These are phyloP conservation scores for Porites cylindrica DNA, from an alignment of 92 coral and sea anemone species.

Conservation along the genomic window DNA sequence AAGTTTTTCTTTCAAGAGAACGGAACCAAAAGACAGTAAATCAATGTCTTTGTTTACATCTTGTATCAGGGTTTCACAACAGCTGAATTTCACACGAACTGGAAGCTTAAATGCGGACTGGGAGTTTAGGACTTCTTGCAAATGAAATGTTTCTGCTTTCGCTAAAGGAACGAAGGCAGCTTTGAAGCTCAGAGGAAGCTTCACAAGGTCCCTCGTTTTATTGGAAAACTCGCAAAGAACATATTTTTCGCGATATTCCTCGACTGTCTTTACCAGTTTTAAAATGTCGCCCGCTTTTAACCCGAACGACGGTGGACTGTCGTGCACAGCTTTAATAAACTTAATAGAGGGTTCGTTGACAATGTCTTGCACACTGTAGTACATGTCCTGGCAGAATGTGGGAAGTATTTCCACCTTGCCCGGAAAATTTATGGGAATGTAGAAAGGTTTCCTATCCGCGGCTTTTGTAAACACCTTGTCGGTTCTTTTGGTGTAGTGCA, in stretches of 20 bases:
- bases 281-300: slow-evolving; percentile 62
- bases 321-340: slow-evolving; percentile 42
- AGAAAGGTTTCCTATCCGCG: slow-evolving; percentile 10
- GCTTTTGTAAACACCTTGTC: slow-evolving; percentile 47
- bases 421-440: slow-evolving; percentile 48
- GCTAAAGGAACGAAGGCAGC: slow-evolving; percentile 44
- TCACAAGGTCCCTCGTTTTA: slow-evolving; percentile 24
- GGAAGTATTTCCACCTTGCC: slow-evolving; percentile 51
- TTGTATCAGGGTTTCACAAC: slow-evolving; percentile 12
- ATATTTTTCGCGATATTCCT: slow-evolving; percentile 8
- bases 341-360: slow-evolving; percentile 25
- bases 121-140: slow-evolving; percentile 18
- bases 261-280: slow-evolving; percentile 32
- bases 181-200: slow-evolving; percentile 49
- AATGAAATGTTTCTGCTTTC: neutral
- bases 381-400: neutral
- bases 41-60: neutral
- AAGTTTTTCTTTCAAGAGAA: slow-evolving; percentile 45
- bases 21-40: slow-evolving; percentile 48
- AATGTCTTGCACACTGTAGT: slow-evolving; percentile 56
- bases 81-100: slow-evolving; percentile 44
- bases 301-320: slow-evolving; percentile 53
- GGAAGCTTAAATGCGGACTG: slow-evolving; percentile 37
- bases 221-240: slow-evolving; percentile 45
- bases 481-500: slow-evolving; percentile 55